phyloP scores from a whole-genome alignment of 2,888 invertebrate genomes.

The Hyppa rectilinea region DNA sequence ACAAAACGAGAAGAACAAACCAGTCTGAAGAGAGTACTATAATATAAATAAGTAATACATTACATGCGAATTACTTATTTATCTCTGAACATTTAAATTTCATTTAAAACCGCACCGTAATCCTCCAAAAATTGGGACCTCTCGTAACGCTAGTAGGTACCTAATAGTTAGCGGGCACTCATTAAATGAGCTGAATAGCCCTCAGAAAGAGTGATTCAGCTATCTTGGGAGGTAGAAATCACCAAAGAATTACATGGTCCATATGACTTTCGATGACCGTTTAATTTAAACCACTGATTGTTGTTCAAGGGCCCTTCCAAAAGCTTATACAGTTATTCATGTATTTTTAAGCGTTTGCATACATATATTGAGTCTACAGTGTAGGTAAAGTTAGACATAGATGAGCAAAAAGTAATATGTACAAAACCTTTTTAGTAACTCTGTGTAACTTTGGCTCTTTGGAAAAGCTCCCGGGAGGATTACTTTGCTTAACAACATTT shows the following conservation, averaged over 20 bases:
- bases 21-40: too few relatives aligned
- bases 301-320: not conserved
- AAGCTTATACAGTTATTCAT: conserved; percentile 8
- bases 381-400: not conserved
- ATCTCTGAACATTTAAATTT: too few relatives aligned
- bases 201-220: too few relatives aligned
- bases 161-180: not conserved
- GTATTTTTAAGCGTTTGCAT: not conserved
- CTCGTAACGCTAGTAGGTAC: too few relatives aligned
- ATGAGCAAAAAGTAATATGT: not conserved
- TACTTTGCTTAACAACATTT: not conserved
- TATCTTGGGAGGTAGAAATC: not conserved
- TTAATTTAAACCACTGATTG: not conserved
- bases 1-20: too few relatives aligned
- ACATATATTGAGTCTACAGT: not conserved
- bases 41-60: too few relatives aligned
- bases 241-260: not conserved
- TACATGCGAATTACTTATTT: too few relatives aligned
- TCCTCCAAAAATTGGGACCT: too few relatives aligned
- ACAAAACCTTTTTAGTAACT: too few relatives aligned
- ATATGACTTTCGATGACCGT: not conserved
- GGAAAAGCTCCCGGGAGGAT: not conserved
- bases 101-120: too few relatives aligned
- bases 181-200: too few relatives aligned
- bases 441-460: not conserved